Evolutionary conservation across 2,797 vertebrate species (phyloP), one percentile per base, ranked within the genome.

Genomic region (Argya squamiceps): DNA sequence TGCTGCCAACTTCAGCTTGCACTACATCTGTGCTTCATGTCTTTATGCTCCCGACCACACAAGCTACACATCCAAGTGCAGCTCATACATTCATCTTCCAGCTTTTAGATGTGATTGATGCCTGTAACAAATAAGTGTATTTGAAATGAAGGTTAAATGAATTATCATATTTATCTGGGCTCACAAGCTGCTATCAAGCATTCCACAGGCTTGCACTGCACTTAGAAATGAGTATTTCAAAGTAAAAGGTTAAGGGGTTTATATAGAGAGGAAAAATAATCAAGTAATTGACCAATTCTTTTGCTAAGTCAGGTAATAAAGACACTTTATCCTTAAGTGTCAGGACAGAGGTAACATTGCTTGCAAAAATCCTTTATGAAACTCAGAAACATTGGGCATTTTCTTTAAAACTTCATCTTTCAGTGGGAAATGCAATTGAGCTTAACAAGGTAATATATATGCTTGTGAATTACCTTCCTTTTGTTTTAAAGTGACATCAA

Each of bases 91-190:
- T 58, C 39, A 44, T 81, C 67, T 65, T 81, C 84, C 92, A 89
- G 46, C 36, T 89, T 78, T 91, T 76, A 69, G 34, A 63, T 3
- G 1, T 29, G 67, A 65, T 34, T 56, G 62, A 36, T 75, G 36
- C 60, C 67, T 53, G 53, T 67, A 79, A 56, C 29, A 91, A 90
- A n/a, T 70, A 89, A 90, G 80, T 73, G 50, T 55, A 65, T 90
- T 68, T 81, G 65, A 90, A 86, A 67, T 39, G 74, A 91, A 93
- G 53, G 65, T 85, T 94, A 96, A 93, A 85, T 62, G 21, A 85
- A 84, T 93, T 89, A 84, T 21, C 50, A 30, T 76, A 78, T 86
- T 89, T 91, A 73, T 89, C 69, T 91, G 44, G 29, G 29, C 55
- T 49, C 63, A 20, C 32, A 41, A 89, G 56, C 41, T 79, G 17